A percentile compares a stretch with the other conserved stretches of the same genome.
These are phyloP conservation scores for Nibea albiflora DNA, from an alignment of 2,113 vertebrate species.

Conservation along the genomic window DNA sequence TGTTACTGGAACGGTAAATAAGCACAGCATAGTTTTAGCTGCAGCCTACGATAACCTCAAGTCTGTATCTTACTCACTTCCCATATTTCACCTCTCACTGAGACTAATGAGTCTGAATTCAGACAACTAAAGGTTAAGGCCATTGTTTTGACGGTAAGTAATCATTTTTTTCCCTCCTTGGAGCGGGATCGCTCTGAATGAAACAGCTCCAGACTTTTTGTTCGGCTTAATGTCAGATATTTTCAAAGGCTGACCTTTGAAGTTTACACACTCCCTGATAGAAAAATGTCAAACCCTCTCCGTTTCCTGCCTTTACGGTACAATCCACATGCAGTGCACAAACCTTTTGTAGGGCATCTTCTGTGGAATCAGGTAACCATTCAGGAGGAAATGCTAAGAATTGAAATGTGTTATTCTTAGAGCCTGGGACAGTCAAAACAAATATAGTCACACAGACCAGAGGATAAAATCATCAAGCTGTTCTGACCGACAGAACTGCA, in stretches of 20 bases:
- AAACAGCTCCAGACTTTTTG: conserved; percentile 54
- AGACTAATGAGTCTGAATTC: conserved; percentile 59
- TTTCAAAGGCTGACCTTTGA: conserved; percentile 74
- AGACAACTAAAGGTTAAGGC: conserved; percentile 67
- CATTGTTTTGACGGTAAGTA: conserved; percentile 66
- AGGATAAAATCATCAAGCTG: conserved; percentile 20
- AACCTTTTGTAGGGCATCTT: conserved; percentile 46
- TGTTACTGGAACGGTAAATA: conserved; percentile 68
- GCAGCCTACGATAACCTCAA: conserved; percentile 62
- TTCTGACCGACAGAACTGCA: conserved; percentile 9
- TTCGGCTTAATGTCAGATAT: conserved; percentile 63
- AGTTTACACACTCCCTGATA: conserved; percentile 61
- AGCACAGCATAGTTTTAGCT: conserved; percentile 58
- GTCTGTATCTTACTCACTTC: conserved; percentile 51
- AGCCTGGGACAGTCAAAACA: conserved; percentile 43
- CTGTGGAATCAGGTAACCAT: conserved; percentile 50
- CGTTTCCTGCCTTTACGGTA: conserved; percentile 50
- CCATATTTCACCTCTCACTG: conserved; percentile 38
- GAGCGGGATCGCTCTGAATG: conserved; percentile 39
- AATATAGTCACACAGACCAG: conserved; percentile 23
- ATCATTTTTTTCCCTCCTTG: conserved; percentile 12
- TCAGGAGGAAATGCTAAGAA: conserved; percentile 41
- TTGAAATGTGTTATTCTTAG: conserved; percentile 41
- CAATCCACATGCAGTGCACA: background rate
- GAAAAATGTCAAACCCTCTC: conserved; percentile 69